phyloP scores from a whole-genome alignment of 2,888 invertebrate species.

The Troides oblongomaculatus region DNA sequence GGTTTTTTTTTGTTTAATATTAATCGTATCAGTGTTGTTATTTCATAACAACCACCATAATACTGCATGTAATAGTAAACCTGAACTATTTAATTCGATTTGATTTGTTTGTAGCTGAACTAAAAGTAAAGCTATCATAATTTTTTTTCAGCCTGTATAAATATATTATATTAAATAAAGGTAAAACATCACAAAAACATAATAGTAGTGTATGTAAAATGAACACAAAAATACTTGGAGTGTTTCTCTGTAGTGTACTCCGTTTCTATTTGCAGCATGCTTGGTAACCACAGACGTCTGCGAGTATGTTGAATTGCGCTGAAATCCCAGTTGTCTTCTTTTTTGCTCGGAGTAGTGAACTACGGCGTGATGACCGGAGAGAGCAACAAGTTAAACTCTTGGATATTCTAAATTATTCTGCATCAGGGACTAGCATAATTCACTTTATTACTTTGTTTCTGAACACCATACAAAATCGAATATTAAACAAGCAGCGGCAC shows the following conservation, averaged over 20 bases:
- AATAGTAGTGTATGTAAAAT: too few relatives aligned
- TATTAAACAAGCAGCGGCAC: slow-evolving; percentile 44
- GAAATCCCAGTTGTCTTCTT: slow-evolving; percentile 29
- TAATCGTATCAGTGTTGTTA: too few relatives aligned
- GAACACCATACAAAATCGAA: slow-evolving; percentile 45
- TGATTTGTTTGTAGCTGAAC: too few relatives aligned
- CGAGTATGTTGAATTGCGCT: slow-evolving; percentile 27
- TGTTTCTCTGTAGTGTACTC: slow-evolving; percentile 23
- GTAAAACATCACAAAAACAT: too few relatives aligned
- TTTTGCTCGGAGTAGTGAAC: slow-evolving; percentile 19
- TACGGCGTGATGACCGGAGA: slow-evolving; percentile 23
- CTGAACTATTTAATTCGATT: too few relatives aligned
- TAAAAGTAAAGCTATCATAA: too few relatives aligned
- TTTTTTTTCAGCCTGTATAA: too few relatives aligned
- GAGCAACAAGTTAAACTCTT: slow-evolving; percentile 38
- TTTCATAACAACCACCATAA: too few relatives aligned
- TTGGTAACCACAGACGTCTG: slow-evolving; percentile 28
- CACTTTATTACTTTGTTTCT: slow-evolving; percentile 35
- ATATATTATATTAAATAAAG: too few relatives aligned
- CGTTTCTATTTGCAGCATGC: slow-evolving; percentile 27
- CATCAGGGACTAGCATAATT: slow-evolving; percentile 34
- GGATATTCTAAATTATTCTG: slow-evolving; percentile 36
- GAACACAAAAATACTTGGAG: background rate
- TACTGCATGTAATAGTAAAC: too few relatives aligned
- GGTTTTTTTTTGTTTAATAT: too few relatives aligned